Evolutionary conservation across 2,113 vertebrate genomes (phyloP).

Genomic region (Sciurus niger): DNA sequence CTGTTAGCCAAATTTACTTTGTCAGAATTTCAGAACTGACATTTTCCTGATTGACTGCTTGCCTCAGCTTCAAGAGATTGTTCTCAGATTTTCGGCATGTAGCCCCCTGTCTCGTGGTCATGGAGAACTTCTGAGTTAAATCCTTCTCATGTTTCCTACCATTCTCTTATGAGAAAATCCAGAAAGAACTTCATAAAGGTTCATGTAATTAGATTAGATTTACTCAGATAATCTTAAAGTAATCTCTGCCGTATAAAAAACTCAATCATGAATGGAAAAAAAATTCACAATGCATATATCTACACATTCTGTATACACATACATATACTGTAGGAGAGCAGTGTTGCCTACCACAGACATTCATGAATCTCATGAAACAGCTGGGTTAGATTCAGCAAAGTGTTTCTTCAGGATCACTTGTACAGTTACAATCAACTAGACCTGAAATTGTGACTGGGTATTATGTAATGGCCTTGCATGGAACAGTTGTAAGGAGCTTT

Average conservation of each 20-base stretch:
- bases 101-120: accelerated
- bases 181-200: not conserved
- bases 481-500: not conserved
- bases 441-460: accelerated
- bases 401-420: not conserved
- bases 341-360: not conserved
- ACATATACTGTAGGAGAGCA: not conserved
- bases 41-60: not conserved
- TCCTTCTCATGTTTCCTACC: not conserved
- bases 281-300: not conserved
- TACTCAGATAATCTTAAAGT: not conserved
- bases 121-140: not conserved
- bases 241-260: not conserved
- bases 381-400: not conserved
- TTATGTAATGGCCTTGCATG: not conserved
- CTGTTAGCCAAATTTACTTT: not conserved
- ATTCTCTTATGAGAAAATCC: not conserved
- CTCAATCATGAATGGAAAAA: not conserved
- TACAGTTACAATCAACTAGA: not conserved
- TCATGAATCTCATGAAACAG: not conserved
- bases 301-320: not conserved
- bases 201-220: not conserved
- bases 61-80: not conserved
- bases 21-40: not conserved
- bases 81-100: not conserved